Evolutionary conservation across 2,797 vertebrate species (phyloP).

Genomic region (Brotogeris chrysoptera): DNA sequence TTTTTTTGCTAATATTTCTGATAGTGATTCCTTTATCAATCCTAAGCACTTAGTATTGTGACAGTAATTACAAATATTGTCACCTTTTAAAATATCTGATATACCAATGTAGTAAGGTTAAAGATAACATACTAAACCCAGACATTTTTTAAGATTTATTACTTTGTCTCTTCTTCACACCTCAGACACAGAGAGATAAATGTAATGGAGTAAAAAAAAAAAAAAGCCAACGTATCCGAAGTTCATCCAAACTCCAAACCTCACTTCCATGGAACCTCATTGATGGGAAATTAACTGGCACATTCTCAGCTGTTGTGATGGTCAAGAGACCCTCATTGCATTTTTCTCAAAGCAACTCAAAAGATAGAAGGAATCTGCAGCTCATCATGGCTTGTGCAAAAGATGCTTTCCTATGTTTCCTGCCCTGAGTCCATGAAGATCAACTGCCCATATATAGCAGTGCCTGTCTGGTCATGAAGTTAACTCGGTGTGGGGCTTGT

Average conservation of each 20-base stretch:
- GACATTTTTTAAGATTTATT: neutral
- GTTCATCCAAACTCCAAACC: neutral
- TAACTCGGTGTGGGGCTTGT: neutral
- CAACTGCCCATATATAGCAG: neutral
- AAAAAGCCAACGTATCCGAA: neutral
- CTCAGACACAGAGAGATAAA: neutral
- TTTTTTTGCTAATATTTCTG: neutral
- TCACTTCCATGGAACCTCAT: neutral
- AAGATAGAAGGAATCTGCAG: neutral
- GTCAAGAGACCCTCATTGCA: neutral
- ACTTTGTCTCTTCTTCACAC: neutral
- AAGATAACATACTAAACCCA: neutral
- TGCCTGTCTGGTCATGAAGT: neutral
- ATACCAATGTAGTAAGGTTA: neutral
- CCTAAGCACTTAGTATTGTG: neutral
- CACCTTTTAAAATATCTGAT: neutral
- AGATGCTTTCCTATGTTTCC: neutral
- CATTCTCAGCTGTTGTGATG: neutral
- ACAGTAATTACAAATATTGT: neutral
- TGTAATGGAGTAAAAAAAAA: neutral
- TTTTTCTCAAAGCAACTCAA: neutral
- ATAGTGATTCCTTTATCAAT: neutral
- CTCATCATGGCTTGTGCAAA: neutral
- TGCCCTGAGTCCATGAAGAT: neutral
- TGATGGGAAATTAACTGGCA: neutral